These are phyloP conservation scores for Diphyllodes magnificus DNA, from an alignment of 2,113 vertebrate species.

Conservation along the genomic window DNA sequence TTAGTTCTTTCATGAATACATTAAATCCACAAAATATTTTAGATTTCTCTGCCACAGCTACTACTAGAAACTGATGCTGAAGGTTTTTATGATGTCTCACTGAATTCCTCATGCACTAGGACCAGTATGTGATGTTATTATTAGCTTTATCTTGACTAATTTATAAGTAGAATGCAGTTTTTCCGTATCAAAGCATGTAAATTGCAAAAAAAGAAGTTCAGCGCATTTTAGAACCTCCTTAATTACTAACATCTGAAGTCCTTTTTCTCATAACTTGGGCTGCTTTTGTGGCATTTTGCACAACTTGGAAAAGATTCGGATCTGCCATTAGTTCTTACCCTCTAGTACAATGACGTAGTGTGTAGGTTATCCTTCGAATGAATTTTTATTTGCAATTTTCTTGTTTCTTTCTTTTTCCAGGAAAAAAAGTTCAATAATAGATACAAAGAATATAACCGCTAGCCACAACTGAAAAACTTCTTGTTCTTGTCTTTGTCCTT, in stretches of 20 bases:
- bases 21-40: background rate
- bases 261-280: background rate
- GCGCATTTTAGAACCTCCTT: background rate
- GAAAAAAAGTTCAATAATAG: background rate
- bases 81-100: background rate
- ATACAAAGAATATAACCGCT: background rate
- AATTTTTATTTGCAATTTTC: background rate
- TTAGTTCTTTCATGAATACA: background rate
- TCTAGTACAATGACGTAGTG: background rate
- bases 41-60: background rate
- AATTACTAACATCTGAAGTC: constrained; percentile 11
- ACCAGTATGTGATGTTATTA: background rate
- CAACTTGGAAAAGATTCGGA: background rate
- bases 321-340: background rate
- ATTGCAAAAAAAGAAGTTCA: background rate
- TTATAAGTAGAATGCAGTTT: background rate
- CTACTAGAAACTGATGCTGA: background rate
- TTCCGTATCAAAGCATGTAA: constrained; percentile 1
- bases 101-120: background rate
- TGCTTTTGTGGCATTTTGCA: constrained; percentile 13
- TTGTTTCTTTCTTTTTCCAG: background rate
- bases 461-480: background rate
- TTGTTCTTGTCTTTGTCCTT: background rate
- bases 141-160: constrained; percentile 17
- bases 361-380: background rate